Conservation (phyloP, 2,797 vertebrate genomes). For the Aldrovandia affinis region DNA sequence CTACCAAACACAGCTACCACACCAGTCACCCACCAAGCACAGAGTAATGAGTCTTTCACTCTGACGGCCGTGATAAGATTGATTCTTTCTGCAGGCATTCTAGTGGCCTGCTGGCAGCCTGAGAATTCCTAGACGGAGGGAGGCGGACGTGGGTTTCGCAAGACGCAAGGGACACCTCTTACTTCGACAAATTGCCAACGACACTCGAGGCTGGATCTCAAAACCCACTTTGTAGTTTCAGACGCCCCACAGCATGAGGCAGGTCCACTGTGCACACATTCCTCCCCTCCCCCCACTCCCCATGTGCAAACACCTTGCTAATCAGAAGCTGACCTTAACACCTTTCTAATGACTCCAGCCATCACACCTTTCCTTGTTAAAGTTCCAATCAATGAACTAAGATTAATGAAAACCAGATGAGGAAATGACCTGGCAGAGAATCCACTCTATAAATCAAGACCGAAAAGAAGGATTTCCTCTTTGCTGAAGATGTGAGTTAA, state of each 20-base stretch:
- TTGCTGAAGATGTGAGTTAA: slow-evolving; percentile 9
- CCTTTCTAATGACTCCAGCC: slow-evolving; percentile 48
- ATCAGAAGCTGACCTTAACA: slow-evolving; percentile 51
- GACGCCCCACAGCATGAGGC: slow-evolving; percentile 31
- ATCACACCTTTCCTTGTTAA: slow-evolving; percentile 32
- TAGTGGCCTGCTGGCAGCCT: background rate
- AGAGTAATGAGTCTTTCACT: background rate
- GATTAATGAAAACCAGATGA: slow-evolving; percentile 46
- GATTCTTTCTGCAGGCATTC: background rate
- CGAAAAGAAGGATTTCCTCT: slow-evolving; percentile 29
- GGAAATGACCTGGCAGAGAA: slow-evolving; percentile 22
- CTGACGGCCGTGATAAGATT: background rate
- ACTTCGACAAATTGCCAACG: slow-evolving; percentile 11
- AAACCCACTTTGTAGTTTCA: background rate
- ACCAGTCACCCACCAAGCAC: background rate
- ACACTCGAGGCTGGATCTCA: background rate
- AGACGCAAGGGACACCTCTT: background rate
- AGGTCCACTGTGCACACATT: slow-evolving; percentile 25
- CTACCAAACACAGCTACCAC: too few relatives aligned
- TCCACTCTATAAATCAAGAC: slow-evolving; percentile 49
- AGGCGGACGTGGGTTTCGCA: background rate
- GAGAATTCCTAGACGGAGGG: background rate
- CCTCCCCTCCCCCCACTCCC: background rate
- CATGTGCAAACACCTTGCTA: slow-evolving; percentile 19
- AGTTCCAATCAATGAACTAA: slow-evolving; percentile 36